A percentile compares a stretch with the other conserved stretches of the same genome.
Evolutionary conservation across 2,797 vertebrate genomes (phyloP).

Genomic region (Darevskia nairensis): DNA sequence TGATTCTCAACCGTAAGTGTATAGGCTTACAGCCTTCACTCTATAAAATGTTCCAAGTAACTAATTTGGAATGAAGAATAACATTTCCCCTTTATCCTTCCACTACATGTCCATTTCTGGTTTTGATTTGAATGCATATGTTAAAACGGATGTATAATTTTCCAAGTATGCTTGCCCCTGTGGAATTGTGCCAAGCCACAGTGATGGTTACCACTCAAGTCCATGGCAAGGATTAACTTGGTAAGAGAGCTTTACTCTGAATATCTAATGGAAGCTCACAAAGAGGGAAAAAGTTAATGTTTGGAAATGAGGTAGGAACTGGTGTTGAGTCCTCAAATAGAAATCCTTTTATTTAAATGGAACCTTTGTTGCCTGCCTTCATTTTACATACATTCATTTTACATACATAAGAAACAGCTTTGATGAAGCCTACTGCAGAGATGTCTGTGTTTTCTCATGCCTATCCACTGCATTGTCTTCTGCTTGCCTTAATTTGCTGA

Average conservation of each 20-base stretch:
- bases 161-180: neutral
- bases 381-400: neutral
- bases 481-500: neutral
- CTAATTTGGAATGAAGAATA: neutral
- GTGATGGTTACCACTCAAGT: neutral
- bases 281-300: neutral
- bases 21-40: neutral
- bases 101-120: conserved; percentile 45
- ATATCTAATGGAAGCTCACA: neutral
- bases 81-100: neutral
- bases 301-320: neutral
- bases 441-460: neutral
- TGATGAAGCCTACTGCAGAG: neutral
- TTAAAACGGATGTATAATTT: conserved; percentile 29
- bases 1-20: neutral
- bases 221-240: conserved; percentile 21
- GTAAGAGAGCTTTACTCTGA: neutral
- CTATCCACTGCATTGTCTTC: neutral
- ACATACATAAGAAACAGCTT: neutral
- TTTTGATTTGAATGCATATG: conserved; percentile 75
- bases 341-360: neutral
- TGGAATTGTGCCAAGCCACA: neutral
- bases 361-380: neutral
- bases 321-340: neutral
- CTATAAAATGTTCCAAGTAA: neutral